A percentile compares a stretch with the other conserved stretches of the same genome.
Evolutionary conservation across 2,113 vertebrate species (phyloP).

Genomic region (Axis porcinus): DNA sequence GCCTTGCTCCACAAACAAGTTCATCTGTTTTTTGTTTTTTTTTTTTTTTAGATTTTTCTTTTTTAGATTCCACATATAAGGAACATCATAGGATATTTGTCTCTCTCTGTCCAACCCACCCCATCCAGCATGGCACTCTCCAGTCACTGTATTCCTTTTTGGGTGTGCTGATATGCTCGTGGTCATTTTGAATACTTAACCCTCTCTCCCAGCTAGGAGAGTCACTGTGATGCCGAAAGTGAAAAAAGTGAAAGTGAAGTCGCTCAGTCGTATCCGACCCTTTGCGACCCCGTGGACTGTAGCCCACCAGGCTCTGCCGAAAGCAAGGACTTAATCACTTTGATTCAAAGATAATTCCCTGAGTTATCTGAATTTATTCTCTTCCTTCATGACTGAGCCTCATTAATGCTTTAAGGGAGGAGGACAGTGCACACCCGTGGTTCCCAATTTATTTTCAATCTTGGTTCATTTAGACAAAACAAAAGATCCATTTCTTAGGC

Average conservation of each 20-base stretch:
- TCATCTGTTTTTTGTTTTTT: background rate
- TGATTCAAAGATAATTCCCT: background rate
- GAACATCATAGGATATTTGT: background rate
- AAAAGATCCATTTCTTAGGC: background rate
- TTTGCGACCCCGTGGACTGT: too few species aligned
- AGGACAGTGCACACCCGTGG: fast-evolving
- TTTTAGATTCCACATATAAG: background rate
- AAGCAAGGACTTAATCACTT: background rate
- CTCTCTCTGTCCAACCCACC: background rate
- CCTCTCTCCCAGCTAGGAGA: background rate
- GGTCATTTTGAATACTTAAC: background rate
- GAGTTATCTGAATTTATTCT: too few species aligned
- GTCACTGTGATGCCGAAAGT: too few species aligned
- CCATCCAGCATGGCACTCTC: background rate
- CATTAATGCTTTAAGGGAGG: fast-evolving
- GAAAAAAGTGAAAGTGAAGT: too few species aligned
- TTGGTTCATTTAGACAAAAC: background rate
- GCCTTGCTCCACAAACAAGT: background rate
- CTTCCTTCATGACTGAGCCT: background rate
- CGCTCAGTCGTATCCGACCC: too few species aligned
- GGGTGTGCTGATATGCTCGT: too few species aligned
- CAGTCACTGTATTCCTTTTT: background rate
- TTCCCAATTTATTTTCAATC: background rate
- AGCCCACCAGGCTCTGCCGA: background rate
- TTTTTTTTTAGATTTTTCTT: background rate